These are phyloP conservation scores for Metopolophium dirhodum DNA, from an alignment of 1,140 invertebrate species.

Conservation along the genomic window DNA sequence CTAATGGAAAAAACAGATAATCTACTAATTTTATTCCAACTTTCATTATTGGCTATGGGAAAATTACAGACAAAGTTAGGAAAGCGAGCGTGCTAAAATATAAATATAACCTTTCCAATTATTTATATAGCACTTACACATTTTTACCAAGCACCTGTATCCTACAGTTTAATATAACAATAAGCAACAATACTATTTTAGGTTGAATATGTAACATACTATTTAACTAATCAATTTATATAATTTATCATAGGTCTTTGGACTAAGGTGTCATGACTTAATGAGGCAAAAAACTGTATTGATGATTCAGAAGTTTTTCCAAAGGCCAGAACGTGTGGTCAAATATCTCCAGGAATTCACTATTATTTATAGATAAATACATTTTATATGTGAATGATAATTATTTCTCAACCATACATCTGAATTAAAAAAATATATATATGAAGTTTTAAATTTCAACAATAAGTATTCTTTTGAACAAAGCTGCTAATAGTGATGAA, in stretches of 20 bases:
- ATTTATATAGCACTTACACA: not conserved
- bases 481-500: not conserved
- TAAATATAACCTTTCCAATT: not conserved
- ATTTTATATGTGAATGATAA: not conserved
- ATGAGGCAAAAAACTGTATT: not conserved
- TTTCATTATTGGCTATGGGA: not conserved
- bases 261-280: not conserved
- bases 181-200: not conserved
- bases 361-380: not conserved
- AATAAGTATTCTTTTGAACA: not conserved
- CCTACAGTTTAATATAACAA: not conserved
- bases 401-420: not conserved
- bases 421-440: not conserved
- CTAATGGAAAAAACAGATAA: not conserved
- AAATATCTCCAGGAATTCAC: not conserved
- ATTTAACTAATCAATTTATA: not conserved
- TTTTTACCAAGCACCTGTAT: not conserved
- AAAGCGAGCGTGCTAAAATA: not conserved
- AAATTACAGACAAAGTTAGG: no score
- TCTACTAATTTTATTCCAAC: not conserved
- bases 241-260: not conserved
- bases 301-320: not conserved
- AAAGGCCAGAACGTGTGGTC: not conserved
- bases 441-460: not conserved
- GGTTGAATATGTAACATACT: not conserved